Base-by-base conservation (phyloP, 1,140 invertebrate genomes). In the Elymnias hypermnestra region DNA sequence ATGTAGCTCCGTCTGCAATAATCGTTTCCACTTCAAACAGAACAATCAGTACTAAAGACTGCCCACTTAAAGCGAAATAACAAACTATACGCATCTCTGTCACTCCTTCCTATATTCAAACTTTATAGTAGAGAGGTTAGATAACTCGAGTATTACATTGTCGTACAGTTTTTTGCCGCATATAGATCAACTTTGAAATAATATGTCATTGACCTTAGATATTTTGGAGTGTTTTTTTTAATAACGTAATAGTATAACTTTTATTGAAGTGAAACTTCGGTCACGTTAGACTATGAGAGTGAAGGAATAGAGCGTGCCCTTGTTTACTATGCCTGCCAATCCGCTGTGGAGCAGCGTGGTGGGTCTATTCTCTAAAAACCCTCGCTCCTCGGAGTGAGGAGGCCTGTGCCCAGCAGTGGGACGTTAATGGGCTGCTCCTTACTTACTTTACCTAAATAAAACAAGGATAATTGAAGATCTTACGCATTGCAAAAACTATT, bases 181-280 rank as follows among this genome's bases (percentile, higher is more conserved):
- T 83, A 76, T 76, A 79, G 79, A 82, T 74, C 76, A 73, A 72
- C 54, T 69, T 69, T 70, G 60, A 64, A 73, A 73, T 72, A 73
- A 71, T 66, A 57, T 73, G 76, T 77, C 76, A 53, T 64, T 77
- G 79, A 79, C 65, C 79, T 47, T 52, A 21, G 26, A 45, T 40
- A 35, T 52, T 44, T 45, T 44, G 17, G 14, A 33, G 9, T 22
- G 25, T 22, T n/a, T n/a, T n/a, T n/a, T n/a, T n/a, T n/a, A n/a
- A n/a, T n/a, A n/a, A n/a, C n/a, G n/a, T n/a, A n/a, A n/a, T n/a
- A n/a, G n/a, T n/a, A n/a, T n/a, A n/a, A n/a, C n/a, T n/a, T n/a
- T n/a, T n/a, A n/a, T n/a, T n/a, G n/a, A n/a, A n/a, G n/a, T n/a
- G n/a, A n/a, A n/a, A n/a, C n/a, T n/a, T n/a, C n/a, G n/a, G n/a